These are phyloP conservation scores for Nasonovia ribisnigri DNA, from an alignment of 2,888 invertebrate species.

Conservation along the genomic window DNA sequence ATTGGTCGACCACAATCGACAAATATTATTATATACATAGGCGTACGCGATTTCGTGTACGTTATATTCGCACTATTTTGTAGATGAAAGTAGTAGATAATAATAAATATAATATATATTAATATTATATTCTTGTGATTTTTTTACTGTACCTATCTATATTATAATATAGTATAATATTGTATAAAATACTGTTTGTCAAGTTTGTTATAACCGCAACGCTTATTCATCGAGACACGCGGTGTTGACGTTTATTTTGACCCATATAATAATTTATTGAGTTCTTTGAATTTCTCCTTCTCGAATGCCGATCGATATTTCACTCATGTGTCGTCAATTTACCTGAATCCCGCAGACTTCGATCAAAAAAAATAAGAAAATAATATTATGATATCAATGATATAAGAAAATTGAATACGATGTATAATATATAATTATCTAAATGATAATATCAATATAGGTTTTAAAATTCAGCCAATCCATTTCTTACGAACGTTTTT, in stretches of 20 bases:
- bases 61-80: neutral
- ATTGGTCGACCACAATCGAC: conserved; percentile 10
- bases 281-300: neutral
- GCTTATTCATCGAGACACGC: neutral
- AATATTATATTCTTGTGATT: neutral
- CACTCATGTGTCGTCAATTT: neutral
- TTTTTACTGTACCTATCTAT: neutral
- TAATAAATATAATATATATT: too few relatives aligned
- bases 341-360: neutral
- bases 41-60: neutral
- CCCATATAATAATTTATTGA: neutral
- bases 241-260: neutral
- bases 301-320: neutral
- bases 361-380: neutral
- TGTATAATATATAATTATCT: neutral
- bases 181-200: neutral
- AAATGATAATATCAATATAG: neutral
- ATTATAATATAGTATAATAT: too few relatives aligned
- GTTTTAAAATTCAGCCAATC: neutral
- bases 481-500: neutral
- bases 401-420: neutral
- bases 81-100: neutral
- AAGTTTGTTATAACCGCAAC: neutral
- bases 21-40: neutral
- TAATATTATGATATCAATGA: neutral